Percentiles rank a stretch among this genome's conserved stretches.
Evolutionary conservation across 2,113 vertebrate species (phyloP).

Genomic region (Saguinus imperator): DNA sequence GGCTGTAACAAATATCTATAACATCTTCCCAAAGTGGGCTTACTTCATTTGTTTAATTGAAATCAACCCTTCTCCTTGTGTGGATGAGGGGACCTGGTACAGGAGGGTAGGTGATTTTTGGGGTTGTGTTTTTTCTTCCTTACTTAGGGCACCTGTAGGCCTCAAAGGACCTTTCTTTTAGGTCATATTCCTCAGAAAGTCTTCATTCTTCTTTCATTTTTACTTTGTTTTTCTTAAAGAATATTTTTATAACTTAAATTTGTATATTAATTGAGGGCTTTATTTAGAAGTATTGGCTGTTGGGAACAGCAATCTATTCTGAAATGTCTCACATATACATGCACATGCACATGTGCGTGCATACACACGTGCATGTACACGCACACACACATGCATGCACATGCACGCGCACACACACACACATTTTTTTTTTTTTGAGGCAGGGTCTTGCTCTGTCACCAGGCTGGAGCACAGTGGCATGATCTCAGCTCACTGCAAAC

Average conservation of each 20-base stretch:
- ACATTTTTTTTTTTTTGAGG: too few species aligned
- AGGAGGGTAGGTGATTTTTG: conserved; percentile 38
- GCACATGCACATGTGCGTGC: too few species aligned
- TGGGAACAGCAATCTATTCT: conserved; percentile 87
- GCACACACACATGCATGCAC: too few species aligned
- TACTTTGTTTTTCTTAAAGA: conserved; percentile 76
- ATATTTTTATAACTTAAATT: conserved; percentile 84
- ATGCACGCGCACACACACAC: too few species aligned
- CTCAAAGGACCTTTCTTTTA: conserved; percentile 69
- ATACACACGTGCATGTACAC: too few species aligned
- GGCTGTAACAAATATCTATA: not conserved
- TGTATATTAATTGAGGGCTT: conserved; percentile 86
- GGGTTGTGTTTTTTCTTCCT: conserved; percentile 66
- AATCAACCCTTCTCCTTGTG: conserved; percentile 72
- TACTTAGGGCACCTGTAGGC: conserved; percentile 62
- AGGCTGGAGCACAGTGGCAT: too few species aligned
- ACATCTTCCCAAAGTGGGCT: conserved; percentile 31
- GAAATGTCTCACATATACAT: conserved; percentile 89
- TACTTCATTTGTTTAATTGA: conserved; percentile 82
- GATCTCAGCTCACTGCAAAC: too few species aligned
- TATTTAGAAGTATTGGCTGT: conserved; percentile 87
- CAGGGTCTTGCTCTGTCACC: too few species aligned
- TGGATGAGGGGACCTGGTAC: conserved; percentile 33
- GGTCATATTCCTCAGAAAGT: conserved; percentile 73
- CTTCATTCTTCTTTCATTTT: conserved; percentile 61